Evolutionary conservation across 2,113 vertebrate species (phyloP).

Genomic region (Tachysurus vachellii): DNA sequence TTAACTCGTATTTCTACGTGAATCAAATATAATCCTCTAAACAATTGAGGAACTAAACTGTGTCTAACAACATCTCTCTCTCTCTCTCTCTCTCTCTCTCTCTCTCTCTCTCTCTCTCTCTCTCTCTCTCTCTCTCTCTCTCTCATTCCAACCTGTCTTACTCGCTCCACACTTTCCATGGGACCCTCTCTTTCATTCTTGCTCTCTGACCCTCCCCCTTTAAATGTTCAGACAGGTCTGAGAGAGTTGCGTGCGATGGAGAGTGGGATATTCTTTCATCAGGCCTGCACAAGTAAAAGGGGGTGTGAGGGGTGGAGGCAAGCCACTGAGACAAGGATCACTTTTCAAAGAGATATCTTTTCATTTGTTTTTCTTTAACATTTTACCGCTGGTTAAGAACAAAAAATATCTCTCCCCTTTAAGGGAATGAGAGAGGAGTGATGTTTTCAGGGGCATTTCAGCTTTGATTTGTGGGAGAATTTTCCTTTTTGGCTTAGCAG

Average conservation of each 20-base stretch:
- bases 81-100: constrained; percentile 21
- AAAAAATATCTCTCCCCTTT: constrained; percentile 26
- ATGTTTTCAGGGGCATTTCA: constrained; percentile 63
- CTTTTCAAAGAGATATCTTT: constrained; percentile 72
- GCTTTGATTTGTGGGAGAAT: constrained; percentile 52
- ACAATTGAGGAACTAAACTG: not conserved
- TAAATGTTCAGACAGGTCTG: constrained; percentile 50
- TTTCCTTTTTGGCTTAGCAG: constrained; percentile 47
- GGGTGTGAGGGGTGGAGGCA: constrained; percentile 51
- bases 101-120: constrained; percentile 17
- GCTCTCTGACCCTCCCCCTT: constrained; percentile 39
- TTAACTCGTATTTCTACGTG: not conserved
- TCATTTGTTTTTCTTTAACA: constrained; percentile 69
- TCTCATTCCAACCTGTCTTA: constrained; percentile 13
- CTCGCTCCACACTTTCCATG: constrained; percentile 31
- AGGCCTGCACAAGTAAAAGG: constrained; percentile 65
- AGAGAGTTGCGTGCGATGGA: constrained; percentile 63
- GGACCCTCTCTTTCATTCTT: constrained; percentile 21
- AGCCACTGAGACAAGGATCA: constrained; percentile 61
- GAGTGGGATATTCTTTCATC: constrained; percentile 67
- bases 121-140: constrained; percentile 30
- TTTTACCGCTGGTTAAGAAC: constrained; percentile 63
- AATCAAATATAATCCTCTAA: not conserved
- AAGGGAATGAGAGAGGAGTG: constrained; percentile 54
- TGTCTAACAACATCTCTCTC: not conserved